Conservation (phyloP, 2,797 vertebrate genomes). For the Australoheros facetus region DNA sequence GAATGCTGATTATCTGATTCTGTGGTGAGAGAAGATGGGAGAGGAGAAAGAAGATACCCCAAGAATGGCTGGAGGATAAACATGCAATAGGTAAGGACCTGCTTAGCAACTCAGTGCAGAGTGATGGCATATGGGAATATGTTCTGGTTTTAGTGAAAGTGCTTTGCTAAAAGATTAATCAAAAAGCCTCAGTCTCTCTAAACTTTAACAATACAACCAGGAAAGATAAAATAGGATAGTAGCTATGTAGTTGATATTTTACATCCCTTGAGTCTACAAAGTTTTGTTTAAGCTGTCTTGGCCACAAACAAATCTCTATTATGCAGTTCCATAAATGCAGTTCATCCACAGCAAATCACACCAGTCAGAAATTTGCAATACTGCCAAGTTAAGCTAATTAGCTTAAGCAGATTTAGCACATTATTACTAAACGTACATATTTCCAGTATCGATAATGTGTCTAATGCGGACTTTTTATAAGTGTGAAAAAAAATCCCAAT, state of each 20-base stretch:
- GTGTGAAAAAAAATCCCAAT: too few relatives aligned
- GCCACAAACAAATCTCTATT: too few relatives aligned
- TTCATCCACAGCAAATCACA: too few relatives aligned
- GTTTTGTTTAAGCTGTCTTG: too few relatives aligned
- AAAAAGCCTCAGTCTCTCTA: not conserved
- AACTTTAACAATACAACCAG: not conserved
- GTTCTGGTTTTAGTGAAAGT: not conserved
- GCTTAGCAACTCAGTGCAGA: slow-evolving; percentile 19
- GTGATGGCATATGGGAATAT: slow-evolving; percentile 6
- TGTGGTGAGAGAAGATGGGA: not conserved
- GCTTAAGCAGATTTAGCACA: too few relatives aligned
- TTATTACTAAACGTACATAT: too few relatives aligned
- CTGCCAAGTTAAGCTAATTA: too few relatives aligned
- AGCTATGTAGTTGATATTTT: not conserved
- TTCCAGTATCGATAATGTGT: too few relatives aligned
- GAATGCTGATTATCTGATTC: slow-evolving; percentile 64
- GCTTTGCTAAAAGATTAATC: not conserved
- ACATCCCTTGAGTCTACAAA: not conserved
- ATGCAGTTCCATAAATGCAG: too few relatives aligned
- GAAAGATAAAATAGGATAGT: not conserved
- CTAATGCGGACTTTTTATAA: too few relatives aligned
- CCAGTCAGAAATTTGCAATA: too few relatives aligned
- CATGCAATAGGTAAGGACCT: slow-evolving; percentile 5
- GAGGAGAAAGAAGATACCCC: not conserved
- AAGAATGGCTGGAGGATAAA: slow-evolving; percentile 18